Conservation (phyloP, 2,888 invertebrate species). For the Phyllotreta striolata region DNA sequence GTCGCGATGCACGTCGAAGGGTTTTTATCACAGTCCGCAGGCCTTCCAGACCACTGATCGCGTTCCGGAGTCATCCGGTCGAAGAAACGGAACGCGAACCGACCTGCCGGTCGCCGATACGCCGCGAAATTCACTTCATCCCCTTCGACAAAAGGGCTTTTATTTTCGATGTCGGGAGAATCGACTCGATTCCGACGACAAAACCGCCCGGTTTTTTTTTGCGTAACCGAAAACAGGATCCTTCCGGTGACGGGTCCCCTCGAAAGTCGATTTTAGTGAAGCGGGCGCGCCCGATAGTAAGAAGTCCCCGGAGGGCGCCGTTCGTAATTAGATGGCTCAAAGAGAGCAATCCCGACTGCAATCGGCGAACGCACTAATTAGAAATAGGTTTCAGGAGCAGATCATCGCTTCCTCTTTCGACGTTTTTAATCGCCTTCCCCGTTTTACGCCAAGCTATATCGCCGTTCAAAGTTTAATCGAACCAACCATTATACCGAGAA, state of each 20-base stretch:
- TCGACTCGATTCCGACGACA: background rate
- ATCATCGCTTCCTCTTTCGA: conserved; percentile 22
- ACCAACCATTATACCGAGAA: too few species aligned
- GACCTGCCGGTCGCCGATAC: conserved; percentile 55
- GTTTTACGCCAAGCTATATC: background rate
- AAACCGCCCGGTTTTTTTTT: background rate
- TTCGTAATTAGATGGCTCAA: conserved; percentile 57
- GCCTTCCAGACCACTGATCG: conserved; percentile 56
- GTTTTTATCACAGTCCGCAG: conserved; percentile 56
- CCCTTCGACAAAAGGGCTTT: conserved; percentile 6
- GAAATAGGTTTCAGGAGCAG: conserved; percentile 48
- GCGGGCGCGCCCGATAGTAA: conserved; percentile 4
- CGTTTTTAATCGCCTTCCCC: background rate
- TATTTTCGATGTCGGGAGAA: too few species aligned
- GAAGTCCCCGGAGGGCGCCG: conserved; percentile 50
- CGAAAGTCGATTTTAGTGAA: background rate
- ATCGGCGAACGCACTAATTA: conserved; percentile 54
- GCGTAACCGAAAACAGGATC: too few species aligned
- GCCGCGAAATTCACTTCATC: conserved; percentile 44
- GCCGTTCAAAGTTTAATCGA: too few species aligned
- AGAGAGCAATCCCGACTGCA: conserved; percentile 49
- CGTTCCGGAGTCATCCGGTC: conserved; percentile 49
- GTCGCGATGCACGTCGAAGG: conserved; percentile 47
- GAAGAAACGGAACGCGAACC: conserved; percentile 50
- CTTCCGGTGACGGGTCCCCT: background rate